Base-by-base conservation (phyloP, 2,888 invertebrate genomes). In the Euphydryas editha region DNA sequence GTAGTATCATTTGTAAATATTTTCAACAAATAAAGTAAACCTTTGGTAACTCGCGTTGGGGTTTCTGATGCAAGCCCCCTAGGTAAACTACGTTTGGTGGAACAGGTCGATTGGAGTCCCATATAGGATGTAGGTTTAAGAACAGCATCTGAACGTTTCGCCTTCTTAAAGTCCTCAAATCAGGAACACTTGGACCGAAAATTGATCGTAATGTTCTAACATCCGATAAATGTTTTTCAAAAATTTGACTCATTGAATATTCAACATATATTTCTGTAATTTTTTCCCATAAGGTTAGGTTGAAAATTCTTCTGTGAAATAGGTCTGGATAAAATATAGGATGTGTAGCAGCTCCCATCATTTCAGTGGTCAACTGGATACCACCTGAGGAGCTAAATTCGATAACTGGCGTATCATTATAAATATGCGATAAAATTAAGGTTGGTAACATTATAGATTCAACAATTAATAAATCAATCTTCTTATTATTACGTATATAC, bases 401-500 rank as follows among this genome's bases (percentile, higher is more conserved):
- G 13, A 83, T 77, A 0, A 78, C 70, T 0, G 82, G 82, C 0
- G 69, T 8, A 30, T 30, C 77, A 51, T 82, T 78, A 37, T 72
- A 79, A 0, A 78, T 36, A 54, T 83, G 75, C 0, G 77, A 65
- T 18, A 78, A 71, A 0, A 65, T 71, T 15, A 81, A 63, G 0
- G 76, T 59, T 7, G 76, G 68, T 20, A 69, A 67, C 0, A 68
- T 56, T 37, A 71, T 71, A 0, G 76, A 73, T 75, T 82, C 83
- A 4, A 72, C 56, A 6, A 84, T 20, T 8, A 84, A 13, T 10
- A 84, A 63, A 73, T 84, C 82, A 71, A 79, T 82, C 13, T 73
- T 62, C 24, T 60, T 47, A 55, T 59, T 63, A 46, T 66, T 57
- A 13, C 60, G 60, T n/a, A 66, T 51, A 8, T 67, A 56, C 36